These are phyloP conservation scores for Leptura quadrifasciata DNA, from an alignment of 2,888 invertebrate species.

Conservation along the genomic window DNA sequence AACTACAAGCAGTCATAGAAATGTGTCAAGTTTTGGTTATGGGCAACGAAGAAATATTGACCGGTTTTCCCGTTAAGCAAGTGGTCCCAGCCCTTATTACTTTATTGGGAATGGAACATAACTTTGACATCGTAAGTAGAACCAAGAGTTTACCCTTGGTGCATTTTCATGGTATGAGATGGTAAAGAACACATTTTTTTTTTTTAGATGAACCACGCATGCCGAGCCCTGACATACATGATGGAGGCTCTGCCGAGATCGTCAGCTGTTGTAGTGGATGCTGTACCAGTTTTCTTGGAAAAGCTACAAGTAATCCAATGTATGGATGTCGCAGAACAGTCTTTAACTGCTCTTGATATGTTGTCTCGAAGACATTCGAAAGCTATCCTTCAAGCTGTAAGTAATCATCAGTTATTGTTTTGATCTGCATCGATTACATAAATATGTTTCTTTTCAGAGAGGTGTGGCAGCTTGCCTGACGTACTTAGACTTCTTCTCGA, in stretches of 20 bases:
- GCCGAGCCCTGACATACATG: constrained; percentile 98
- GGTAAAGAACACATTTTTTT: too few relatives aligned
- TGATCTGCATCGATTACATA: background rate
- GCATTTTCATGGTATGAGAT: background rate
- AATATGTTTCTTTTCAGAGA: constrained; percentile 78
- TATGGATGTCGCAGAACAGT: constrained; percentile 99
- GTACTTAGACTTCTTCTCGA: constrained; percentile 98
- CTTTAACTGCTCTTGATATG: constrained; percentile 97
- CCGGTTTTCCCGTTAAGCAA: constrained; percentile 98
- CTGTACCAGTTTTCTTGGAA: constrained; percentile 97
- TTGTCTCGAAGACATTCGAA: constrained; percentile 97
- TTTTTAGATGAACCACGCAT: constrained; percentile 96
- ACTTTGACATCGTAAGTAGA: constrained; percentile 93
- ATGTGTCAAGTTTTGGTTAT: constrained; percentile 99
- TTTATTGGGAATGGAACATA: constrained; percentile 96
- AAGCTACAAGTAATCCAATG: constrained; percentile 98
- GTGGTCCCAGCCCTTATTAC: constrained; percentile 96
- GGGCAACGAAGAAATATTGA: constrained; percentile 98
- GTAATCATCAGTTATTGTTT: too few relatives aligned
- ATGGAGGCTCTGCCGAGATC: constrained; percentile 98
- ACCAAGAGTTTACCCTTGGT: background rate
- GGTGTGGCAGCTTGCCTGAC: constrained; percentile 97
- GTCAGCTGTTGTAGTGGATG: constrained; percentile 96
- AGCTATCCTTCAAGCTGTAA: constrained; percentile 93
- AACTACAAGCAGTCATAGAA: constrained; percentile 96